phyloP scores from a whole-genome alignment of 2,888 invertebrate species.

The Homarus gammarus region DNA sequence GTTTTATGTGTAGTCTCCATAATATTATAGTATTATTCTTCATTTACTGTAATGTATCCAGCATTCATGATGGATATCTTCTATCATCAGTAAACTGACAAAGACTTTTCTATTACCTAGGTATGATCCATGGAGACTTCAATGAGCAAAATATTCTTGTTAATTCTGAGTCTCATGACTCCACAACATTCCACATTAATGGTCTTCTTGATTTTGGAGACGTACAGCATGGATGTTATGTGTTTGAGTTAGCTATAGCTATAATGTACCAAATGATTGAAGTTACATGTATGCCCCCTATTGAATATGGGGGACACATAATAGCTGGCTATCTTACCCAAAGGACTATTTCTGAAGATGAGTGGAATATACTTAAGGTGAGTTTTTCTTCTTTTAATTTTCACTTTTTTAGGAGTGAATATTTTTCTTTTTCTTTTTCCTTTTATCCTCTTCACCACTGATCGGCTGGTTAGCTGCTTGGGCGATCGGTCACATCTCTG shows the following conservation, averaged over 20 bases:
- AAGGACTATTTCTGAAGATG: slow-evolving; percentile 20
- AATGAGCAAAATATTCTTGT: slow-evolving; percentile 94
- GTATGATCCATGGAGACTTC: slow-evolving; percentile 92
- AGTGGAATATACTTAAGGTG: slow-evolving; percentile 60
- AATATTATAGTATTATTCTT: too few species aligned
- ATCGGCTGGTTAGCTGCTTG: too few species aligned
- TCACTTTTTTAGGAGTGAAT: not conserved
- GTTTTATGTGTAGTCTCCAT: not conserved
- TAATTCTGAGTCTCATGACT: not conserved
- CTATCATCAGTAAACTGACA: not conserved
- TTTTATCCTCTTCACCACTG: too few species aligned
- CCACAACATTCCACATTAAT: slow-evolving; percentile 76
- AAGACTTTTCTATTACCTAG: slow-evolving; percentile 77
- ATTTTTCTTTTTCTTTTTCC: too few species aligned
- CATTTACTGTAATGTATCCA: too few species aligned
- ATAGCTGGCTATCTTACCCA: slow-evolving; percentile 60
- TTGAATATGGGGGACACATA: slow-evolving; percentile 41
- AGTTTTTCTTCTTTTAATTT: not conserved
- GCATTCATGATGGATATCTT: too few species aligned
- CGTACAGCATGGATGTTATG: slow-evolving; percentile 84
- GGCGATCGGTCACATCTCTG: too few species aligned
- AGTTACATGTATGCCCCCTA: slow-evolving; percentile 80
- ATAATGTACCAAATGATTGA: slow-evolving; percentile 90
- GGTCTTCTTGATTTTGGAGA: slow-evolving; percentile 94
- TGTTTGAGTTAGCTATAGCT: slow-evolving; percentile 91